phyloP scores from a whole-genome alignment of 1,140 invertebrate species.

The Onthophagus taurus region DNA sequence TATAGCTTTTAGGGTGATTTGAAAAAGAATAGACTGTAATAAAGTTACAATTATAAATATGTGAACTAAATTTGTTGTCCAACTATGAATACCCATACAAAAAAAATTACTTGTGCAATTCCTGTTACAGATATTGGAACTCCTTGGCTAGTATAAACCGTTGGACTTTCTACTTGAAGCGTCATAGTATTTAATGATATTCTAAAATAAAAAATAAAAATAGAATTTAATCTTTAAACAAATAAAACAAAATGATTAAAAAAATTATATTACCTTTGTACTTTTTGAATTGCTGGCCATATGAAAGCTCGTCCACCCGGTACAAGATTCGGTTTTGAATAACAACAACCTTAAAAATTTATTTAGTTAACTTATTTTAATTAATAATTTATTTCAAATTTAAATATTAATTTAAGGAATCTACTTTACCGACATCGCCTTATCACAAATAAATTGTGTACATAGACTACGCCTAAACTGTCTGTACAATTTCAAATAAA shows the following conservation, averaged over 20 bases:
- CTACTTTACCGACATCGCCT: background rate
- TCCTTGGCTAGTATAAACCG: conserved; percentile 92
- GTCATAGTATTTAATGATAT: conserved; percentile 97
- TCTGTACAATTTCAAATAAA: background rate
- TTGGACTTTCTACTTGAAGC: conserved; percentile 80
- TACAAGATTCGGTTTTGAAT: conserved; percentile 81
- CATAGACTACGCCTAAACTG: too few relatives aligned
- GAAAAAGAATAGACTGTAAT: too few relatives aligned
- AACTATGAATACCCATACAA: background rate
- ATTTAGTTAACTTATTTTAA: too few relatives aligned
- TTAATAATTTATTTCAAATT: too few relatives aligned
- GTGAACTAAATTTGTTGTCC: background rate
- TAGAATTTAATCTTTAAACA: background rate
- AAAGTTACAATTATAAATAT: too few relatives aligned
- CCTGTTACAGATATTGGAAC: conserved; percentile 96
- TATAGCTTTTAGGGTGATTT: too few relatives aligned
- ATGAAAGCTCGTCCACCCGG: conserved; percentile 95
- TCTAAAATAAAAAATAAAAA: conserved; percentile 41
- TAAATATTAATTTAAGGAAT: background rate
- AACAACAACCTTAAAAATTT: conserved; percentile 72
- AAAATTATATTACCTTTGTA: conserved; percentile 69
- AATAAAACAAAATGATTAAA: background rate
- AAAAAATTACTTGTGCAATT: conserved; percentile 74
- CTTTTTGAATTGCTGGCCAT: conserved; percentile 88
- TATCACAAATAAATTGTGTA: background rate